A percentile compares a stretch with the other conserved stretches of the same genome.
Conservation (phyloP, 2,888 invertebrate species). For the Disparrhopalites patrizii region DNA sequence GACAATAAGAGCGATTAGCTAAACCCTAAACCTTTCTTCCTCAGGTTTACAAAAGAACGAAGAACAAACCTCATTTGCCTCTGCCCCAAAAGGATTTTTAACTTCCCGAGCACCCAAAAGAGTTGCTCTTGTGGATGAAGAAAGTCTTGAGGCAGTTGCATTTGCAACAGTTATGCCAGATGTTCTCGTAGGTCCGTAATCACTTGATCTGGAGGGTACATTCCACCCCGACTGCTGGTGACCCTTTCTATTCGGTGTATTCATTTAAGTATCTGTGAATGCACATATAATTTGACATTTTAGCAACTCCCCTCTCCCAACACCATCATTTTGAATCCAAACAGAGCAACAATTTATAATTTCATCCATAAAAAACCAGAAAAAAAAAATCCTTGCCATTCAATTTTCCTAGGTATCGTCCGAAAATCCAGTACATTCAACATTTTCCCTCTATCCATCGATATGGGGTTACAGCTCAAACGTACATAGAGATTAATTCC, state of each 20-base stretch:
- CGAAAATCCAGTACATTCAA: no score
- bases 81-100: conserved; percentile 16
- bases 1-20: neutral
- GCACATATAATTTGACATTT: no score
- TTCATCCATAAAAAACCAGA: neutral
- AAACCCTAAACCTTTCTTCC: neutral
- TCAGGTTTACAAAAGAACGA: neutral
- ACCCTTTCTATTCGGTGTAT: conserved; percentile 6
- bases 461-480: no score
- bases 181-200: neutral
- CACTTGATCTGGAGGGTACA: neutral
- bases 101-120: conserved; percentile 5
- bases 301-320: no score
- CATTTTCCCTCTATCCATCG: no score
- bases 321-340: neutral
- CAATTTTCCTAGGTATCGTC: no score
- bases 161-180: neutral
- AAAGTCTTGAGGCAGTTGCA: neutral
- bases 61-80: conserved; percentile 1
- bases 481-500: no score
- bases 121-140: neutral
- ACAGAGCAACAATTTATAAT: neutral
- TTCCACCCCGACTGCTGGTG: neutral
- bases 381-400: no score
- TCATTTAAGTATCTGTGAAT: conserved; percentile 5